Evolutionary conservation across 2,797 vertebrate genomes (phyloP).

Genomic region (Lophotriccus pileatus): DNA sequence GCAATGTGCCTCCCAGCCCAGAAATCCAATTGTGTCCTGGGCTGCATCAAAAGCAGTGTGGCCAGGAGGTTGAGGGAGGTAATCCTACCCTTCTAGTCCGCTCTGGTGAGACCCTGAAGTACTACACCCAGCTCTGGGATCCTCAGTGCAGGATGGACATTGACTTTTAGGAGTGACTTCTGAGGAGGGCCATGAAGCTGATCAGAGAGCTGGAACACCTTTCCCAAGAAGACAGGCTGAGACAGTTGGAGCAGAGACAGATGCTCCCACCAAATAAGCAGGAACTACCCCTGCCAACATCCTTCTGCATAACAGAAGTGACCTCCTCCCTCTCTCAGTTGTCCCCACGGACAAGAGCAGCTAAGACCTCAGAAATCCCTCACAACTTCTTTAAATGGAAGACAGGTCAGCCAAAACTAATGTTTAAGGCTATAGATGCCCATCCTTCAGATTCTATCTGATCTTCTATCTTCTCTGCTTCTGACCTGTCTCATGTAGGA

Average conservation of each 20-base stretch:
- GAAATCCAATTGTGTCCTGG: background rate
- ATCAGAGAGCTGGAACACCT: background rate
- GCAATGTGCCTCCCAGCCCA: fast-evolving
- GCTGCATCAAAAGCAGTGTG: background rate
- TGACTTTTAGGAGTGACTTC: background rate
- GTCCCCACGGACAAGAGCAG: background rate
- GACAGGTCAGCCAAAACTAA: background rate
- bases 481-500: background rate
- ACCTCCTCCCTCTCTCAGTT: background rate
- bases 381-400: background rate
- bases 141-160: background rate
- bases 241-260: background rate
- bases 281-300: background rate
- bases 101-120: background rate
- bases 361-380: background rate
- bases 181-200: background rate
- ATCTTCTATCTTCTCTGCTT: background rate
- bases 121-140: background rate
- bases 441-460: background rate
- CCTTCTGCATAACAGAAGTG: background rate
- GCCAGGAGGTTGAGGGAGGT: background rate
- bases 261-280: background rate
- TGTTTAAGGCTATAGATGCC: background rate
- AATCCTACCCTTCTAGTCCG: background rate
- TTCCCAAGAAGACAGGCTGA: background rate